Base-by-base conservation (phyloP, 1,140 invertebrate species). In the Nylanderia fulva region DNA sequence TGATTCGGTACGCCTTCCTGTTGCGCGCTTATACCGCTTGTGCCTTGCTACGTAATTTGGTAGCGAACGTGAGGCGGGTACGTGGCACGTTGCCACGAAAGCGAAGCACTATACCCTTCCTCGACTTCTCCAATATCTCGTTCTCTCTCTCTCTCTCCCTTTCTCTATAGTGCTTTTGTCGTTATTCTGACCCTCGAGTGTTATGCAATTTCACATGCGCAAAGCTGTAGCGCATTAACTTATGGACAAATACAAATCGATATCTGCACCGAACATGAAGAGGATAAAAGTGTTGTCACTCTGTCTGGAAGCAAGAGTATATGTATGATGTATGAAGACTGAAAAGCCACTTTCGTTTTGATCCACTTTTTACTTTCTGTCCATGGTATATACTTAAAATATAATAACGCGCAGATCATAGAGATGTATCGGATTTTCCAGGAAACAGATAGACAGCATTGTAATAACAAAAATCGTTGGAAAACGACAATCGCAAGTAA, bases 1-100 rank as follows among this genome's bases (percentile, higher is more conserved):
- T 82, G 77, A 82, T 82, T 82, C 77, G 77, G 66, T 82, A 71
- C 77, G 77, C 60, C 66, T 82, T 82, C 77, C 77, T 82, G 77
- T 82, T 82, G 77, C 77, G 36, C 77, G 64, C 66, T 82, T 71
- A 82, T 82, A 82, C 66, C 77, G 77, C 77, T 72, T 71, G 77
- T 72, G 36, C 77, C 77, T 42, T 27, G 77, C 77, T 82, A 82
- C 77, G 77, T 82, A 82, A 82, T 82, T 82, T 82, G 77, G 77
- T 82, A 82, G 66, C 56, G 77, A 82, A 82, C 77, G 77, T 82
- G 77, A 82, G 77, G 77, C 77, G 77, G 77, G 52, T 82, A 82
- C 77, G 66, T 82, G 77, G 66, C 77, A 82, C 66, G 66, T 82
- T 82, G 77, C 77, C 77, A 82, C 77, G 66, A 80, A 42, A 80